Conservation (phyloP, 2,888 invertebrate genomes). For the Ichneumon xanthorius region DNA sequence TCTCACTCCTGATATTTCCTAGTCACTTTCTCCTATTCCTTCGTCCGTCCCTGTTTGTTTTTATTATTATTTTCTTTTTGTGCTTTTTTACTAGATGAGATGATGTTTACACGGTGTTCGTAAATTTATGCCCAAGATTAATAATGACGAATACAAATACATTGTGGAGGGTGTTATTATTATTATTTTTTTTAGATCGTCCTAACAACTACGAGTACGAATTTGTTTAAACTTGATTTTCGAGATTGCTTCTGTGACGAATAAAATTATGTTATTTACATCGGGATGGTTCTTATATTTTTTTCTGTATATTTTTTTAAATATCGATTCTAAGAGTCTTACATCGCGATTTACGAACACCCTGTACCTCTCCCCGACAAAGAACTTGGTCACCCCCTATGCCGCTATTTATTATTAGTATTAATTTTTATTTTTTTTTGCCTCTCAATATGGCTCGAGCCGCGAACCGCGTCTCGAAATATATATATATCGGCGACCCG, state of each 20-base stretch:
- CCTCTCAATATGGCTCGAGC: slow-evolving; percentile 30
- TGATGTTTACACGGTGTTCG: slow-evolving; percentile 63
- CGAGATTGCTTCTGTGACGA: slow-evolving; percentile 48
- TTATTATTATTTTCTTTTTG: slow-evolving; percentile 22
- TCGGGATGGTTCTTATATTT: slow-evolving; percentile 51
- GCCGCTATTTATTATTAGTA: slow-evolving; percentile 38
- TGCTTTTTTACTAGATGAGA: slow-evolving; percentile 48
- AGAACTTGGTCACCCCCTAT: slow-evolving; percentile 48
- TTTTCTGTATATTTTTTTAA: slow-evolving; percentile 15
- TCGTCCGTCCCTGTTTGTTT: slow-evolving; percentile 17
- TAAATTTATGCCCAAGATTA: slow-evolving; percentile 51
- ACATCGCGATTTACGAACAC: slow-evolving; percentile 74
- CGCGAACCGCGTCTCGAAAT: slow-evolving; percentile 29
- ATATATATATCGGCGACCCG: slow-evolving; percentile 28
- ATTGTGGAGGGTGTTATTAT: slow-evolving; percentile 40
- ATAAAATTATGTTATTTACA: slow-evolving; percentile 67
- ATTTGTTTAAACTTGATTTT: slow-evolving; percentile 33
- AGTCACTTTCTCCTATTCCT: slow-evolving; percentile 10
- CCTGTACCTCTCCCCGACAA: slow-evolving; percentile 65
- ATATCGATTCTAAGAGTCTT: slow-evolving; percentile 48
- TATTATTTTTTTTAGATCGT: slow-evolving; percentile 58
- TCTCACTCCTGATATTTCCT: slow-evolving; percentile 34
- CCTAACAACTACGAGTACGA: slow-evolving; percentile 58
- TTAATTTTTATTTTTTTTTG: slow-evolving; percentile 40
- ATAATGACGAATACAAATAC: slow-evolving; percentile 56